Evolutionary conservation across 1,140 invertebrate genomes (phyloP).

Genomic region (Macrotrachela quadricornifera): DNA sequence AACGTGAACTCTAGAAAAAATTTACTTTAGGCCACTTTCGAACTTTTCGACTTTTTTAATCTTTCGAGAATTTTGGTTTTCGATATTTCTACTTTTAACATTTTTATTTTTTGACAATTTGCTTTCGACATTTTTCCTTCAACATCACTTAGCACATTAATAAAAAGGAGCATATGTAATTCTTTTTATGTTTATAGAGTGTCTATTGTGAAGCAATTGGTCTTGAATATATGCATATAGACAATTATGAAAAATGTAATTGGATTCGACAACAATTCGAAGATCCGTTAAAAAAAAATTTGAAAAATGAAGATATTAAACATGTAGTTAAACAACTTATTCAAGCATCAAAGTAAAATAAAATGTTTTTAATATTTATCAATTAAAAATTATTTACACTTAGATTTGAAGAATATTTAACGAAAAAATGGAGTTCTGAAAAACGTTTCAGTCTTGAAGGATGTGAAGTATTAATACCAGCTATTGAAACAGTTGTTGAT

Average conservation of each 20-base stretch:
- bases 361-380: too few relatives aligned
- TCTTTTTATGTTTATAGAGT: conserved; percentile 22
- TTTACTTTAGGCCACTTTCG: too few relatives aligned
- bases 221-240: conserved; percentile 98
- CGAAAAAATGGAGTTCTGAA: conserved; percentile 92
- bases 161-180: too few relatives aligned
- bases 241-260: conserved; percentile 89
- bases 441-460: conserved; percentile 97
- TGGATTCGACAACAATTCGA: conserved; percentile 94
- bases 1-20: too few relatives aligned
- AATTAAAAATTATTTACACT: too few relatives aligned
- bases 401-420: conserved; percentile 87
- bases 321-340: conserved; percentile 77
- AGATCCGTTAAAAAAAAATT: conserved; percentile 68
- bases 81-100: too few relatives aligned
- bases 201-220: conserved; percentile 46
- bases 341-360: conserved; percentile 43
- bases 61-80: too few relatives aligned
- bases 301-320: conserved; percentile 69
- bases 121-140: too few relatives aligned
- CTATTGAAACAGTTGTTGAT: conserved; percentile 95
- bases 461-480: conserved; percentile 91
- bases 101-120: too few relatives aligned
- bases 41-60: too few relatives aligned
- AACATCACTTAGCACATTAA: too few relatives aligned